These are phyloP conservation scores for Leucophenga maculata DNA, from an alignment of 2,888 invertebrate species.

Conservation along the genomic window DNA sequence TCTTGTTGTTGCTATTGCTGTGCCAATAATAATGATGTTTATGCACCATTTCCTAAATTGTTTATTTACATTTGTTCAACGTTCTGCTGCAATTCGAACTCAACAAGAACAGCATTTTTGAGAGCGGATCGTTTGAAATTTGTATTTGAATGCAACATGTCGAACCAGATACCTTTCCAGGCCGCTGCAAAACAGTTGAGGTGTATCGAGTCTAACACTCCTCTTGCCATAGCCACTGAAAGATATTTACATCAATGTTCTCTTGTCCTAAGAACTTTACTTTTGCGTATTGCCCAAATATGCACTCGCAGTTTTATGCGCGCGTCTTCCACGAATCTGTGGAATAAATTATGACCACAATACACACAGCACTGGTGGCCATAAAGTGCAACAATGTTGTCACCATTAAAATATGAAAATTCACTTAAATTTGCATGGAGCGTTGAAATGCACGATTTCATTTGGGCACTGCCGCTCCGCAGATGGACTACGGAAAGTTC, in stretches of 20 bases:
- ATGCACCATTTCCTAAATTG: constrained; percentile 17
- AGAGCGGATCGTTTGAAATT: constrained; percentile 5
- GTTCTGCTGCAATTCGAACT: not conserved
- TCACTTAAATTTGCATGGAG: constrained; percentile 52
- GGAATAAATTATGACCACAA: constrained; percentile 64
- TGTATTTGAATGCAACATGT: no score
- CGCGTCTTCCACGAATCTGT: constrained; percentile 64
- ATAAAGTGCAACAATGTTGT: constrained; percentile 62
- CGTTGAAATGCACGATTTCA: constrained; percentile 4
- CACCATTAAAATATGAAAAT: constrained; percentile 65
- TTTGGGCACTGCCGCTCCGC: constrained; percentile 31
- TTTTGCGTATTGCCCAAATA: constrained; percentile 24
- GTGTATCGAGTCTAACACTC: not conserved
- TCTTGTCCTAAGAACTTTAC: not conserved
- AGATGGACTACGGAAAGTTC: constrained; percentile 43
- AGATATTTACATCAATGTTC: not conserved
- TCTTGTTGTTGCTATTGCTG: not conserved
- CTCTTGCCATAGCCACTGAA: not conserved
- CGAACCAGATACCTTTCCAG: no score
- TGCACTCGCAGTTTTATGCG: constrained; percentile 48
- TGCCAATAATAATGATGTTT: constrained; percentile 22
- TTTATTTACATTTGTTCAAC: constrained; percentile 20
- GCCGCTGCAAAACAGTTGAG: no score
- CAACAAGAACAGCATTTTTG: not conserved
- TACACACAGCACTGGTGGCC: not conserved